phyloP scores from a whole-genome alignment of 2,113 vertebrate genomes.

The Cephalopterus ornatus region DNA sequence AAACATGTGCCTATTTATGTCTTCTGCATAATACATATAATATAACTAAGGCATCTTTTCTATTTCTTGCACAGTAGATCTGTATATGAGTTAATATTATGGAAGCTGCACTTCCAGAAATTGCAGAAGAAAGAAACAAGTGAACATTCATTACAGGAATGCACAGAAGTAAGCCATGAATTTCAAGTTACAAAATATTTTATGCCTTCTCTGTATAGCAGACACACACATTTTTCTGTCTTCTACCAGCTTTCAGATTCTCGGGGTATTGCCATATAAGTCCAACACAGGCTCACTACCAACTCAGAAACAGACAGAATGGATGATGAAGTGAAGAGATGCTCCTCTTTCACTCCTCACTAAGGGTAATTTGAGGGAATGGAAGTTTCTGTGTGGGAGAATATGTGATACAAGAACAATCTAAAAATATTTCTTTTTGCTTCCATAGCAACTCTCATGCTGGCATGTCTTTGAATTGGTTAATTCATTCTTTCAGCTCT shows the following conservation, averaged over 20 bases:
- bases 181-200: background rate
- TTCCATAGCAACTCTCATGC: slow-evolving; percentile 57
- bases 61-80: background rate
- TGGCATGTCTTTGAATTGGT: background rate
- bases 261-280: background rate
- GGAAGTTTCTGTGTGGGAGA: slow-evolving; percentile 59
- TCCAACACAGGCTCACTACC: background rate
- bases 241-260: background rate
- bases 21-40: background rate
- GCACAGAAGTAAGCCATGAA: background rate
- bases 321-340: background rate
- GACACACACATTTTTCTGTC: background rate
- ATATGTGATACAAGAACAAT: slow-evolving; percentile 45
- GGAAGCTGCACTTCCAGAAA: background rate
- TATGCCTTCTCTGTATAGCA: background rate
- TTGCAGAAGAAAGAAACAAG: background rate
- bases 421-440: slow-evolving; percentile 56
- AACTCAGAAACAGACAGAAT: background rate
- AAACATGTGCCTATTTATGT: slow-evolving; percentile 25
- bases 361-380: slow-evolving; percentile 49
- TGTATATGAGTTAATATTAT: background rate
- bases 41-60: background rate
- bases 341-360: background rate
- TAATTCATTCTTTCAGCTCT: background rate
- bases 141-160: background rate